Evolutionary conservation across 2,888 invertebrate genomes (phyloP), one percentile per base, ranked within the genome.

Genomic region (Brachypalpus laphriformis): DNA sequence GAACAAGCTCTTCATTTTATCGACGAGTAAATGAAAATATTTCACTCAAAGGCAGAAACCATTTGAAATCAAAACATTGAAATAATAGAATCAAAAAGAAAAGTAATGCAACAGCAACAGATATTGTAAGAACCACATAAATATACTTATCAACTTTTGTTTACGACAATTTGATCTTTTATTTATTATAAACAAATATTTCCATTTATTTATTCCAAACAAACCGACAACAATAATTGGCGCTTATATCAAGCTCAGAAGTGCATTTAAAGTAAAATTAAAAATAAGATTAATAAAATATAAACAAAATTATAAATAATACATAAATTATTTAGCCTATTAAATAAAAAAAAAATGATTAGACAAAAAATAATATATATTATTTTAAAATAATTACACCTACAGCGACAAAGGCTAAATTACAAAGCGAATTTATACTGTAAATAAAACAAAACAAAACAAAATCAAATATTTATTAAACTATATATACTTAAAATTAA

Each of bases 171-270:
- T 22, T 5, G 0, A 6, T 22, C 37, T 20, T 42, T 54, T 9
- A 11, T 37, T 45, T 20, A 28, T 56, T 8, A 2, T 40, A 25
- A 14, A 25, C 2, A 25, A 47, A 16, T 18, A 28, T 18, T 49
- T 51, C 7, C 7, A 18, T 63, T 51, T 1, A 34, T 3, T 65
- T 54, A 45, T 61, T 56, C 28, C 76, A 71, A 75, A 75, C 54
- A 77, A 87, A 89, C 85, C 88, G 89, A 90, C 89, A 91, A 91
- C 91, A 91, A 91, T 91, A 91, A 91, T 91, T 90, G 91, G 91
- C 91, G 91, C 91, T 91, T 90, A 90, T 89, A 82, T 72, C 56
- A 86, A 86, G 86, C 82, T 86, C 82, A 86, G 86, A 86, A 86
- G 86, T 86, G 86, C 86, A 86, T 86, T 86, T 76, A 82, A 86